Base-by-base conservation (phyloP, 2,113 vertebrate species). In the Calidris pygmaea region DNA sequence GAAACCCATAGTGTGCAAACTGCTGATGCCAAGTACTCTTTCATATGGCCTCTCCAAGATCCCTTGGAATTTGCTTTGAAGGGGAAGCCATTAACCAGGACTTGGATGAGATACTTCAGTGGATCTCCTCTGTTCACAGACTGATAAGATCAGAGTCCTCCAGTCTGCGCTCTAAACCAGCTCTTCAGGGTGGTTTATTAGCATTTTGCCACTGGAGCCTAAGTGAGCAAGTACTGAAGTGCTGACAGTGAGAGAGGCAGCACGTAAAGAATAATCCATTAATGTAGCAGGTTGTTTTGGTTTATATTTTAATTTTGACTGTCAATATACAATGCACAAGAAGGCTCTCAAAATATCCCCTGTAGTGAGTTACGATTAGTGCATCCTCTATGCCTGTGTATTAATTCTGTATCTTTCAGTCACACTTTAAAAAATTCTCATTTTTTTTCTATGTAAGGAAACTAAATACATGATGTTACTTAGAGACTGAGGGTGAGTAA, bases 21-120 rank as follows among this genome's bases (percentile, higher is more conserved):
- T 74, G 37, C 29, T 41, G 59, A 15, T 50, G 82, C 30, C 67
- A 81, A 39, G 9, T 59, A 3, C 20, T 35, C 20, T 34, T 55
- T 35, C n/a, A 24, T 58, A 14, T 0, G 58, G 75, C 55, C 13
- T 73, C n/a, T 82, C 43, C 37, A 50, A 34, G 32, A 4, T 48
- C 22, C 29, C 45, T 67, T 87, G 73, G 75, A 71, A 75, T 84
- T 92, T 85, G n/a, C 67, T 93, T 96, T 76, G 81, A 76, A 91
- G 87, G 78, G 55, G 37, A 90, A 85, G 55, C 71, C 67, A 27
- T 83, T 93, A 76, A 75, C 58, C 30, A 58, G 79, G 70, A 6
- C 41, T 76, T 48, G 62, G 34, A n/a, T 29, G 24, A 83, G 70
- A 22, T 78, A n/a, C 37, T 58, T 72, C 18, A 65, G 74, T 58